Evolutionary conservation across 2,113 vertebrate genomes (phyloP).

Genomic region (Coptodon rendalli): DNA sequence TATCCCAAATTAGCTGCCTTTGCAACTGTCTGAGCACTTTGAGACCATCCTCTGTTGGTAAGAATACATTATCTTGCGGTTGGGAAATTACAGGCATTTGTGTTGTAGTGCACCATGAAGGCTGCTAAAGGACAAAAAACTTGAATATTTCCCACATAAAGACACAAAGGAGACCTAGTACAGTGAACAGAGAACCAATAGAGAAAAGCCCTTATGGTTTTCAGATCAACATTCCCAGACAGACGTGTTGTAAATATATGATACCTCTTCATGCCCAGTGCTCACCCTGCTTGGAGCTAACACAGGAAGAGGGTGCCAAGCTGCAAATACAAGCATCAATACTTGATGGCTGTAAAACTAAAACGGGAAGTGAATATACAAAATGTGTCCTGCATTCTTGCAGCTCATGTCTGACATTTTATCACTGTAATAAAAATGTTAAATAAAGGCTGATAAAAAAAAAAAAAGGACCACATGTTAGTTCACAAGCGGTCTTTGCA

Average conservation of each 20-base stretch:
- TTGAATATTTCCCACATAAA: conserved; percentile 8
- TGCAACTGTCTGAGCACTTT: conserved; percentile 47
- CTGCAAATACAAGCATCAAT: conserved; percentile 1
- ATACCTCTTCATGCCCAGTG: conserved; percentile 33
- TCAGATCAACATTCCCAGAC: conserved; percentile 63
- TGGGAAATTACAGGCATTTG: conserved; percentile 50
- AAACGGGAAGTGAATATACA: neutral
- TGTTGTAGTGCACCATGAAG: conserved; percentile 20
- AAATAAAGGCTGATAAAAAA: neutral
- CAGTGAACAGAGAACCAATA: conserved; percentile 3
- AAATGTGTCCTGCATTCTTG: neutral
- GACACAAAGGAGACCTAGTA: conserved; percentile 18
- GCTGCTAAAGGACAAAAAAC: conserved; percentile 15
- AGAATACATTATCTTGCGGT: conserved; percentile 58
- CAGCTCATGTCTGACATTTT: neutral
- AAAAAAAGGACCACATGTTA: neutral
- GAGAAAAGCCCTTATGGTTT: conserved; percentile 40
- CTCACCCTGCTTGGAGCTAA: conserved; percentile 6
- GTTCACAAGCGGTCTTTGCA: conserved; percentile 14
- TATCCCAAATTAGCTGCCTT: conserved; percentile 55
- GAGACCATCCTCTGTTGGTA: conserved; percentile 47
- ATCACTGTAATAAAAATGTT: neutral
- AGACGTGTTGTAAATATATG: conserved; percentile 19
- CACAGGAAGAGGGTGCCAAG: conserved; percentile 21
- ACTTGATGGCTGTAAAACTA: neutral